Percentiles rank a stretch among this genome's conserved stretches.
phyloP scores from a whole-genome alignment of 2,113 vertebrate genomes.

The Ptilonorhynchus violaceus region DNA sequence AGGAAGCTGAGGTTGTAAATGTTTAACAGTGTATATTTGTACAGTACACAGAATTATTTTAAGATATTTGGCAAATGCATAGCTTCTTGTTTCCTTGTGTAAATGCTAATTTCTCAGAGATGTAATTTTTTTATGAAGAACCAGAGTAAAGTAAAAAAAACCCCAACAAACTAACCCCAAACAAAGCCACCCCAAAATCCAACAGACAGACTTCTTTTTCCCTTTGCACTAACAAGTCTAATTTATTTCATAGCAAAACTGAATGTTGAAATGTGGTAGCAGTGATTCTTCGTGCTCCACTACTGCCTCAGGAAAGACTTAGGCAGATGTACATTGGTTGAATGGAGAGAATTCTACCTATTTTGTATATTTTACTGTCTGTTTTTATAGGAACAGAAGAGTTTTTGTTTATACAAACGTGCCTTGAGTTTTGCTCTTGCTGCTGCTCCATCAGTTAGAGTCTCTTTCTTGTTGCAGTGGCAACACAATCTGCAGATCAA shows the following conservation, averaged over 20 bases:
- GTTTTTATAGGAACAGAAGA: conserved; percentile 30
- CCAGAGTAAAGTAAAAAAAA: background rate
- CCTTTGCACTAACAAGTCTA: background rate
- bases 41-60: conserved; percentile 64
- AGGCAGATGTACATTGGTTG: background rate
- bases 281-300: background rate
- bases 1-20: conserved; percentile 21
- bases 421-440: conserved; percentile 49
- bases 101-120: conserved; percentile 36
- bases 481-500: background rate
- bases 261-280: background rate
- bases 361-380: background rate
- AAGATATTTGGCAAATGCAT: conserved; percentile 5
- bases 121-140: conserved; percentile 5
- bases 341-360: background rate
- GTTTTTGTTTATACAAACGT: background rate
- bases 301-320: background rate
- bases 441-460: background rate
- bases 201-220: background rate
- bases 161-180: background rate
- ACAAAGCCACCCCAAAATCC: background rate
- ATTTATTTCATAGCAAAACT: background rate
- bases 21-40: conserved; percentile 65
- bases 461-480: background rate
- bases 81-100: conserved; percentile 32